Evolutionary conservation across 1,140 invertebrate species (phyloP), one percentile per base, ranked within the genome.

Genomic region (Cyclargus thomasi): DNA sequence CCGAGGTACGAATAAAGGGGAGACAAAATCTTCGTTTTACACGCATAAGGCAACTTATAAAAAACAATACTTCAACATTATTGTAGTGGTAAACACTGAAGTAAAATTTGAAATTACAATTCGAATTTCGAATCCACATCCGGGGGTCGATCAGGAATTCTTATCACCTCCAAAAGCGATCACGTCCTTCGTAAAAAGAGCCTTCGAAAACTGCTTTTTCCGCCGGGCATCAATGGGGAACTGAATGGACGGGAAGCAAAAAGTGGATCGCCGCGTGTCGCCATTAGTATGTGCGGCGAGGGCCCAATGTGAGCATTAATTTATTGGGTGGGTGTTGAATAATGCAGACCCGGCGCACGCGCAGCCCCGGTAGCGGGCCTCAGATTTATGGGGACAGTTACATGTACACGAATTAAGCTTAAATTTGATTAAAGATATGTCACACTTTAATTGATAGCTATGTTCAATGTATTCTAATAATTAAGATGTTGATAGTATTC

Each of bases 281-380:
- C 74, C 85, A 90, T 88, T 88, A 88, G 88, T 90, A 90, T 90
- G 87, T 87, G 79, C 74, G 75, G 79, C 80, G 77, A 78, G 75
- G 72, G 75, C 73, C 81, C 78, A 83, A 80, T 83, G 82, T 87
- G 82, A 85, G 80, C 86, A 86, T 88, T 85, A 86, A 90, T 90
- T 88, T 90, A 90, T 88, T 85, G 85, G 81, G 77, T 80, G 83
- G 84, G 79, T 81, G 83, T 82, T 86, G 85, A 86, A 87, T 88
- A 88, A 88, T 88, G 82, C 81, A 88, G 76, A 75, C 65, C 65
- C 67, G 66, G 73, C 69, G 87, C 87, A 87, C 87, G 87, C 85
- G 87, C 80, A 67, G 53, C 16, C 76, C 85, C 86, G 79, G 82
- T 84, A 80, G 67, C 68, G 53, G 62, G 21, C 68, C 0, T 2